Conservation (phyloP, 2,888 invertebrate species). For the Andrena haemorrhoa region DNA sequence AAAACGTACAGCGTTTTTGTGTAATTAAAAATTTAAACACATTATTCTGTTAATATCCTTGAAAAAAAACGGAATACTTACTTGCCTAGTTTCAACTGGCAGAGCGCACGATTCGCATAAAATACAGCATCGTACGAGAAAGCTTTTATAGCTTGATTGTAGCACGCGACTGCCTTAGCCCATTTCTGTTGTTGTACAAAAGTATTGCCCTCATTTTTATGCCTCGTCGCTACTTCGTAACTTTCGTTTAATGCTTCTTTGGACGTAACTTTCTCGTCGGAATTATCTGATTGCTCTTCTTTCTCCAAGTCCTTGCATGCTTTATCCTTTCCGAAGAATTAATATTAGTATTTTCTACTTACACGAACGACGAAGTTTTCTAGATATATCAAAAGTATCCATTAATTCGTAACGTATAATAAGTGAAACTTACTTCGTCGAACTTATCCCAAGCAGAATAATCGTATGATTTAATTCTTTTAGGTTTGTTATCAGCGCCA, state of each 20-base stretch:
- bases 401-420: background rate
- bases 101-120: slow-evolving; percentile 95
- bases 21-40: background rate
- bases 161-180: slow-evolving; percentile 94
- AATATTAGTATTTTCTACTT: background rate
- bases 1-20: slow-evolving; percentile 10
- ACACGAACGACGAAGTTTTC: background rate
- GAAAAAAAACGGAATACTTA: slow-evolving; percentile 83
- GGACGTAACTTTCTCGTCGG: slow-evolving; percentile 85
- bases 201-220: slow-evolving; percentile 93
- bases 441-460: slow-evolving; percentile 92
- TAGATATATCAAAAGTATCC: background rate
- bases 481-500: slow-evolving; percentile 76
- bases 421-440: slow-evolving; percentile 88
- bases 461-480: slow-evolving; percentile 88
- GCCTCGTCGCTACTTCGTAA: slow-evolving; percentile 88
- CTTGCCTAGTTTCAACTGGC: slow-evolving; percentile 93
- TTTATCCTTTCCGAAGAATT: slow-evolving; percentile 85
- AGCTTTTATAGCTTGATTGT: slow-evolving; percentile 94
- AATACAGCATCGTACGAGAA: slow-evolving; percentile 92
- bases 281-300: slow-evolving; percentile 78
- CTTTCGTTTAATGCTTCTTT: slow-evolving; percentile 86
- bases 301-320: slow-evolving; percentile 87
- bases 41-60: background rate
- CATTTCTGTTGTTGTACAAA: slow-evolving; percentile 92